Conservation (phyloP, 1,140 invertebrate species). For the Bombus difficillimus region DNA sequence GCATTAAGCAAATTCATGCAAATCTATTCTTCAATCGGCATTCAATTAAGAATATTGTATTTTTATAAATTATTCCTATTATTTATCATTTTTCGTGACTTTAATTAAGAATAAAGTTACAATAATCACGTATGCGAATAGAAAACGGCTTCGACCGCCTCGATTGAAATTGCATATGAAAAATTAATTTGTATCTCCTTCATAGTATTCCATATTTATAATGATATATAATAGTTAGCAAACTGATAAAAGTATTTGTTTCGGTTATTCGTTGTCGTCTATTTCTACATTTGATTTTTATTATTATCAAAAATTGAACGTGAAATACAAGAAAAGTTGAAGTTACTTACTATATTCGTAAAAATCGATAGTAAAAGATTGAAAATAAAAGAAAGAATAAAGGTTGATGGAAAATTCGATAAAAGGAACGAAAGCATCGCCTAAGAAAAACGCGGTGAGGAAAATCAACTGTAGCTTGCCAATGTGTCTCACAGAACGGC, state of each 20-base stretch:
- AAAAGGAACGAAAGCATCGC: background rate
- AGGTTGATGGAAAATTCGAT: too few relatives aligned
- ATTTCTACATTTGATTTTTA: too few relatives aligned
- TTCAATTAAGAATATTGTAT: constrained; percentile 1
- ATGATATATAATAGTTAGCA: too few relatives aligned
- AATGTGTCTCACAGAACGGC: constrained; percentile 26
- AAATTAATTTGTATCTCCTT: background rate
- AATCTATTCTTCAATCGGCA: background rate
- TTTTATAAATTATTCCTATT: background rate
- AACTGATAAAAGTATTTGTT: too few relatives aligned
- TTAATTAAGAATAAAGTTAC: background rate
- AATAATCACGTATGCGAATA: background rate
- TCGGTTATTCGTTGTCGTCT: too few relatives aligned
- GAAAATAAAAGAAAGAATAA: background rate
- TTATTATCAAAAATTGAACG: too few relatives aligned
- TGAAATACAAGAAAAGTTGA: background rate
- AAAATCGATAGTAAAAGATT: background rate
- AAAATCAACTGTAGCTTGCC: constrained; percentile 22
- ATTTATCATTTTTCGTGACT: too few relatives aligned
- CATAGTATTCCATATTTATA: background rate
- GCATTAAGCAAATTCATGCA: constrained; percentile 8
- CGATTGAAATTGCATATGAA: background rate
- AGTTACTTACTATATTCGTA: background rate
- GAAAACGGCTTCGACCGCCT: background rate
- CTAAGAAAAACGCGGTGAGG: background rate